phyloP scores from a whole-genome alignment of 2,113 vertebrate species.

The Elgaria multicarinata region DNA sequence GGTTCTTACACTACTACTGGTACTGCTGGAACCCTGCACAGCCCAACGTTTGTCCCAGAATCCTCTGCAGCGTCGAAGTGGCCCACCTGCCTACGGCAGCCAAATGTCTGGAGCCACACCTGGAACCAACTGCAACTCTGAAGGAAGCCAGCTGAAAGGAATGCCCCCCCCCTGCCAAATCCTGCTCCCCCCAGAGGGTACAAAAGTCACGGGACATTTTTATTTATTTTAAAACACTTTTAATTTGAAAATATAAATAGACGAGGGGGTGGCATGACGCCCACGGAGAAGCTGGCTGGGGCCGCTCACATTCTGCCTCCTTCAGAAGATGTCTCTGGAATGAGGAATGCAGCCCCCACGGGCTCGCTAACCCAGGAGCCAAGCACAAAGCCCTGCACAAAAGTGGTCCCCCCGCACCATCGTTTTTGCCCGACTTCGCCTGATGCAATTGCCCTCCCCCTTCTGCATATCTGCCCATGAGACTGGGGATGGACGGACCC shows the following conservation, averaged over 20 bases:
- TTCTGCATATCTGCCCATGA: background rate
- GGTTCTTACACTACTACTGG: too few species aligned
- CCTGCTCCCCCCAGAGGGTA: too few species aligned
- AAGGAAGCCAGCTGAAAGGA: background rate
- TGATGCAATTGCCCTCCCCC: background rate
- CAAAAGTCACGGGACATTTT: background rate
- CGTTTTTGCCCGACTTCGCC: background rate
- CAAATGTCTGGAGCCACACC: too few species aligned
- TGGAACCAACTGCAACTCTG: background rate
- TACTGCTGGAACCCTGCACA: too few species aligned
- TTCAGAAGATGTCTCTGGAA: background rate
- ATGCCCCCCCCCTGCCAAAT: background rate
- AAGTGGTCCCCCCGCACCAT: background rate
- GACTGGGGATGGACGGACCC: background rate
- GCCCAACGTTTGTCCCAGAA: too few species aligned
- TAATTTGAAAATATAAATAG: slow-evolving; percentile 1
- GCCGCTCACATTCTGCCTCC: background rate
- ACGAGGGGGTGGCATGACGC: background rate
- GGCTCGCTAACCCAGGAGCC: too few species aligned
- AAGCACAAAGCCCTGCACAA: background rate
- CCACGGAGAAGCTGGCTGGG: background rate
- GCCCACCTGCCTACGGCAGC: too few species aligned
- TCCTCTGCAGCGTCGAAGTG: too few species aligned
- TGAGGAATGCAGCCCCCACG: background rate
- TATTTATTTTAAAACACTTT: background rate